Evolutionary conservation across 1,140 invertebrate genomes (phyloP).

Genomic region (Acromyrmex charruanus): DNA sequence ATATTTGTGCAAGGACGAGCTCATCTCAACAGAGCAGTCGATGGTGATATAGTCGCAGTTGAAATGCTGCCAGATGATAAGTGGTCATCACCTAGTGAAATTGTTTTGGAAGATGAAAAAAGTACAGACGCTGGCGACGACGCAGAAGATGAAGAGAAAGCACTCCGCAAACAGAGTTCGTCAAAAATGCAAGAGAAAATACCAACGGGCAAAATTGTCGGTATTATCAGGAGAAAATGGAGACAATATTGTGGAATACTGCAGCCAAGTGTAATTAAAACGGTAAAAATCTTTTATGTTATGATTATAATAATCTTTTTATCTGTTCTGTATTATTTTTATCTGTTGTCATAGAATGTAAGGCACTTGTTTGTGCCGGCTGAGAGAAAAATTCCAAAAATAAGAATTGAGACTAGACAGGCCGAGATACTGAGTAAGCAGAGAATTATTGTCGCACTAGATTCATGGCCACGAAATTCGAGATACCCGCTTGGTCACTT

Average conservation of each 20-base stretch:
- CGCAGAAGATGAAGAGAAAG: conserved; percentile 88
- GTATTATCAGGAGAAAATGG: conserved; percentile 98
- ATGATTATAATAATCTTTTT: conserved; percentile 22
- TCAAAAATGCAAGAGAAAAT: conserved; percentile 85
- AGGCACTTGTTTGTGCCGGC: conserved; percentile 96
- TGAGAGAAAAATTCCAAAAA: conserved; percentile 95
- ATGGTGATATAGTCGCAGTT: conserved; percentile 97
- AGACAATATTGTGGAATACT: conserved; percentile 98
- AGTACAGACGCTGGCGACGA: conserved; percentile 83
- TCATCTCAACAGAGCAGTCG: conserved; percentile 97
- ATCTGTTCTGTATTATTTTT: background rate
- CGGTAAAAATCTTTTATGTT: conserved; percentile 84
- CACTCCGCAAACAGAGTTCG: conserved; percentile 81
- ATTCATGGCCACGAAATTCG: conserved; percentile 96
- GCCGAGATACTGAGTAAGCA: conserved; percentile 93
- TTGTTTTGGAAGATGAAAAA: conserved; percentile 94
- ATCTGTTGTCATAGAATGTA: conserved; percentile 86
- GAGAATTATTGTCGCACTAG: conserved; percentile 96
- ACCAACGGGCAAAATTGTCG: conserved; percentile 96
- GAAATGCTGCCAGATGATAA: conserved; percentile 95
- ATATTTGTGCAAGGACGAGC: conserved; percentile 95
- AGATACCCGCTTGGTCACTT: conserved; percentile 95
- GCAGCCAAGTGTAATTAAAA: conserved; percentile 92
- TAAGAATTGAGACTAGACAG: conserved; percentile 97
- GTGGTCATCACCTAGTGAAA: conserved; percentile 95